Conservation (phyloP, 1,140 invertebrate species). For the Andricus grossulariae region DNA sequence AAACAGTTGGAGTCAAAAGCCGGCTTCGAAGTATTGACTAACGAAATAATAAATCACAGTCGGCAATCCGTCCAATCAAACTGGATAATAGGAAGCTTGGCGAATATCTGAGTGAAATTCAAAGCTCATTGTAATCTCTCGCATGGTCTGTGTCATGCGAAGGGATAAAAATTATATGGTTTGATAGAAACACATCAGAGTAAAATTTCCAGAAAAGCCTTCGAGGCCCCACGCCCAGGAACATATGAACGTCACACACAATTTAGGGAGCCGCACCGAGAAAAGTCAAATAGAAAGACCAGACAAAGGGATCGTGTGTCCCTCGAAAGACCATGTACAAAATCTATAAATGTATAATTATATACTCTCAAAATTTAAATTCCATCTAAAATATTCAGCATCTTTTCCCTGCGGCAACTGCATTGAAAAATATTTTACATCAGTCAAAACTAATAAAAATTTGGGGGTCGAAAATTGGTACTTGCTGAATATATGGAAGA, state of each 20-base stretch:
- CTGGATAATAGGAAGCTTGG: background rate
- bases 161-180: constrained; percentile 32
- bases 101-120: constrained; percentile 19
- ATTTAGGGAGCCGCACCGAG: constrained; percentile 31
- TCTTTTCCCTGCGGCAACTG: too few species aligned
- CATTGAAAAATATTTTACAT: too few species aligned
- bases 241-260: constrained; percentile 41
- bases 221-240: background rate
- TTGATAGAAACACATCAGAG: constrained; percentile 11
- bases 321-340: too few species aligned
- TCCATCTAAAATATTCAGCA: too few species aligned
- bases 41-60: too few species aligned
- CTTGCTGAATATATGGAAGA: too few species aligned
- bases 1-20: too few species aligned
- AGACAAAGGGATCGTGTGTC: constrained; percentile 11
- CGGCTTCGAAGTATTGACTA: too few species aligned
- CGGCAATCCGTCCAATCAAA: background rate
- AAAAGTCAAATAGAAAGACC: constrained; percentile 1
- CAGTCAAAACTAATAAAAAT: too few species aligned
- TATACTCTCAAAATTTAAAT: too few species aligned
- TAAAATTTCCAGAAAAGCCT: constrained; percentile 30
- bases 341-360: too few species aligned
- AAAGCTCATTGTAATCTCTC: constrained; percentile 11
- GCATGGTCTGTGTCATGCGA: background rate
- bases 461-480: too few species aligned